Conservation (phyloP, 2,888 invertebrate genomes). For the Perizoma flavofasciatum region DNA sequence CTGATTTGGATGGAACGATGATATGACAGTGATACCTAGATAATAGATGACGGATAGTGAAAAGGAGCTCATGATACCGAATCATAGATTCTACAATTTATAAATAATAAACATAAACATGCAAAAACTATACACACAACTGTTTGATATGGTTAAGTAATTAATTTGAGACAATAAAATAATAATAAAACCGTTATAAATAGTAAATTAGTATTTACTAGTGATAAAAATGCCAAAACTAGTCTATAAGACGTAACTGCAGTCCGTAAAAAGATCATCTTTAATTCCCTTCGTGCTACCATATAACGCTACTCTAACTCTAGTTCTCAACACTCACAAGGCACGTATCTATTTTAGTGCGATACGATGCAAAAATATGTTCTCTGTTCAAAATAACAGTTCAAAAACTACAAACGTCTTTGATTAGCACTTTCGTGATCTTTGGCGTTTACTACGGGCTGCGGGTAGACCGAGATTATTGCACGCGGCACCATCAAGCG, state of each 20-base stretch:
- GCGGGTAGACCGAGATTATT: conserved; percentile 8
- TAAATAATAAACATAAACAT: conserved; percentile 27
- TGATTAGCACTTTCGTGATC: conserved; percentile 56
- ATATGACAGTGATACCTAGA: conserved; percentile 55
- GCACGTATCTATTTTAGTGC: conserved; percentile 69
- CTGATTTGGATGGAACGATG: conserved; percentile 72
- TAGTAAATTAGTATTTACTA: conserved; percentile 45
- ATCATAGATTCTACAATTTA: conserved; percentile 37
- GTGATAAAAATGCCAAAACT: conserved; percentile 72
- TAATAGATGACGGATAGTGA: conserved; percentile 46
- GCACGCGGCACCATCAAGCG: conserved; percentile 16
- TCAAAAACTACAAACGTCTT: conserved; percentile 42
- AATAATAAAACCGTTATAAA: conserved; percentile 45
- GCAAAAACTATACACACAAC: conserved; percentile 47
- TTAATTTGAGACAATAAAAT: conserved; percentile 65
- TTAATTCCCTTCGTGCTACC: conserved; percentile 41
- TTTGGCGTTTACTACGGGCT: conserved; percentile 69
- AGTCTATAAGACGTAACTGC: conserved; percentile 62
- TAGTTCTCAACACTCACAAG: conserved; percentile 58
- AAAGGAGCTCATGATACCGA: conserved; percentile 24
- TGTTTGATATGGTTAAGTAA: conserved; percentile 61
- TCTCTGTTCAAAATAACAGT: conserved; percentile 63
- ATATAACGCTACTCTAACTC: conserved; percentile 42
- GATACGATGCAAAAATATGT: conserved; percentile 79
- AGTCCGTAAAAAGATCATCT: conserved; percentile 37